Evolutionary conservation across 2,797 vertebrate genomes (phyloP), one percentile per base, ranked within the genome.

Genomic region (Phataginus tricuspis): DNA sequence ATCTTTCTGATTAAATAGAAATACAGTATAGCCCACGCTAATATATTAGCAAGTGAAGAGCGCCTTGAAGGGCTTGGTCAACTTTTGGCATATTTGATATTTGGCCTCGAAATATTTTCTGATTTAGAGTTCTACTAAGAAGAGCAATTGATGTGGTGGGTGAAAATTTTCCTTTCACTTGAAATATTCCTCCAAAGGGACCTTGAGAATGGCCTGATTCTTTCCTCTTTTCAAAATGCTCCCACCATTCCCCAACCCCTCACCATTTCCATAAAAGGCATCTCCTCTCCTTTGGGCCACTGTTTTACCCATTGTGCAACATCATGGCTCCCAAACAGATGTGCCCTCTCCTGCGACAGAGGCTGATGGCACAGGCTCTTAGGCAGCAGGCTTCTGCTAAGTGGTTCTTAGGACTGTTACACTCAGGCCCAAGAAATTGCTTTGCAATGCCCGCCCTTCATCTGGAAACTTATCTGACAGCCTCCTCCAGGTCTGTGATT

Each of bases 61-160:
- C 63, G 63, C 19, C 57, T 68, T 57, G 31, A 7, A 31, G 55
- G 7, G 7, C 34, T 84, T 64, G 21, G 15, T 64, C 57, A 31
- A 21, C 49, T 51, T 53, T 87, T 16, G n/a, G 71, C 9, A 12
- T 64, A 37, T 71, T 49, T 71, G 61, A 85, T 29, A 68, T 85
- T 80, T 87, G 13, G 1, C 19, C 87, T 91, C 57, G 15, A 94
- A n/a, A 25, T 94, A 53, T 79, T 94, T 96, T 95, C 37, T 82
- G 34, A 77, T 77, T 79, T 80, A 74, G 66, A 71, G 23, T 79
- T 95, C 71, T 37, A 37, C n/a, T 16, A 69, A 86, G 69, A 86
- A 78, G 64, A 34, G 42, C n/a, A 57, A 8, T 37, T 80, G 91
- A 87, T 34, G 31, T 64, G 57, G 42, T 61, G 15, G 37, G 31